Conservation (phyloP, 2,113 vertebrate species). For the Acinonyx jubatus region DNA sequence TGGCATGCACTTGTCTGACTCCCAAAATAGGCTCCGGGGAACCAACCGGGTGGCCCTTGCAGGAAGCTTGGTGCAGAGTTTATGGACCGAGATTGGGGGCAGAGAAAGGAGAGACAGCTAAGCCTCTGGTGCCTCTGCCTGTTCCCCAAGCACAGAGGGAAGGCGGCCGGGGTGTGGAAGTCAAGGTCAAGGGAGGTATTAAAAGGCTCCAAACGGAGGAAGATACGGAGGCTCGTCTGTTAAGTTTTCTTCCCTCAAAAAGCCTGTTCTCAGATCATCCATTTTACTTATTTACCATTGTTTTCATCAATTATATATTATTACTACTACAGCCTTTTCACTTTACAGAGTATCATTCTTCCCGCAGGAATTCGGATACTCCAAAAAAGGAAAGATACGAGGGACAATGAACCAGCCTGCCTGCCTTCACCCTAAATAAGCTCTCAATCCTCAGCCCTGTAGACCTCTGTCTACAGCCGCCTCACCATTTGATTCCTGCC, state of each 20-base stretch:
- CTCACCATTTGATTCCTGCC: background rate
- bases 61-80: background rate
- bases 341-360: background rate
- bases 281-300: background rate
- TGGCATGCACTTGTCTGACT: background rate
- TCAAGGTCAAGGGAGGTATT: background rate
- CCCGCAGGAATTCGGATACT: background rate
- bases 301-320: background rate
- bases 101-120: background rate
- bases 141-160: background rate
- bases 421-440: fast-evolving
- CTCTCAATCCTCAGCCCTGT: background rate
- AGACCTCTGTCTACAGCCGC: background rate
- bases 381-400: background rate
- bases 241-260: background rate
- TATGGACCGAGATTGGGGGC: background rate
- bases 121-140: background rate
- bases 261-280: background rate
- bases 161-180: fast-evolving
- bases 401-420: background rate
- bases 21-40: background rate
- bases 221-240: background rate
- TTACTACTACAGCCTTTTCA: background rate
- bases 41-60: background rate
- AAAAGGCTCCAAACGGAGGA: background rate